Base-by-base conservation (phyloP, 1,140 invertebrate genomes). In the Colletes latitarsis region DNA sequence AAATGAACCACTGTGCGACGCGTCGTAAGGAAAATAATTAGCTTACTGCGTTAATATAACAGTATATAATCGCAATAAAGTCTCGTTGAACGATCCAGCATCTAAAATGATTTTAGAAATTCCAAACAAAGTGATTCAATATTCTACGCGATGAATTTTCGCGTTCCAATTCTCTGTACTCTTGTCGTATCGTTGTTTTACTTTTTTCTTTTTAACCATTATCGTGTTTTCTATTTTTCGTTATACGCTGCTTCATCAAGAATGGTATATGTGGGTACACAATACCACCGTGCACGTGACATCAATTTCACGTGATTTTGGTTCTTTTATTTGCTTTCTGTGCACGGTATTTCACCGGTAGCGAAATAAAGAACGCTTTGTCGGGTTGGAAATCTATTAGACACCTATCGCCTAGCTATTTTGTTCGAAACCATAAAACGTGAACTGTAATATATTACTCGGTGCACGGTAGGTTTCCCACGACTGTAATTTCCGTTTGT, bases 301-400 rank as follows among this genome's bases (percentile, higher is more conserved):
- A 75, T 66, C 21, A 55, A 66, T 75, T 75, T 55, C 43, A 41
- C 17, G 46, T 41, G 46, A 66, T 53, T 41, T 9, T 8, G 8
- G 6, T 8, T 19, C 4, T 62, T 49, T 62, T 62, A 73, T 73
- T 73, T 21, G 14, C 43, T 46, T 63, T 63, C 60, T 19, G 21
- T 39, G 3, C 21, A 12, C 39, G 39, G 14, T 72, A 60, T 46
- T 62, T 39, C 43, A 62, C 57, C 19, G 19, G 4, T 10, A 14
- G 46, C 30, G 46, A n/a, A 67, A 67, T 75, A 66, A 75, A 75
- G 73, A 43, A 75, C 60, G 30, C 73, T 75, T 53, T 53, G 73
- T 43, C 62, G 60, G 46, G 46, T 19, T 12, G 60, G 46, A 52
- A 53, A 75, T 75, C 46, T 75, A 75, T 75, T 41, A 66, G 62